A percentile compares a stretch with the other conserved stretches of the same genome.
phyloP scores from a whole-genome alignment of 1,140 invertebrate genomes.

The Aphelenchoides fujianensis region DNA sequence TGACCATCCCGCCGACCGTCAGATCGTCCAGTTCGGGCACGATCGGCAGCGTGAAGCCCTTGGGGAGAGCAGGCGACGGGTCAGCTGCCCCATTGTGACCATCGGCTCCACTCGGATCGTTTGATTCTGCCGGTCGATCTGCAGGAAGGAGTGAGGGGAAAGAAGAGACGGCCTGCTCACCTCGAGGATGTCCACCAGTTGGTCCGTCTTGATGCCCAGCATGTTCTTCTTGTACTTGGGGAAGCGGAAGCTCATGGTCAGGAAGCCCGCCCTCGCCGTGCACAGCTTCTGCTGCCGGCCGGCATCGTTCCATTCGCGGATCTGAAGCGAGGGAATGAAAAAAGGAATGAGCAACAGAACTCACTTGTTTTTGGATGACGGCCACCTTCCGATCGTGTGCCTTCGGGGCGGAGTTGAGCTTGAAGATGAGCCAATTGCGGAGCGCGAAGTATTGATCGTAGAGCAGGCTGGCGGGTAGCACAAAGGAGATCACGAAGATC shows the following conservation, averaged over 20 bases:
- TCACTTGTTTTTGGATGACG: conserved; percentile 74
- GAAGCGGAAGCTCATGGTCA: conserved; percentile 74
- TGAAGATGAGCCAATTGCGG: conserved; percentile 72
- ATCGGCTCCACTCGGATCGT: conserved; percentile 75
- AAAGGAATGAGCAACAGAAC: too few relatives aligned
- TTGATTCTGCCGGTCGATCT: conserved; percentile 69
- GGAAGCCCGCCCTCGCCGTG: conserved; percentile 76
- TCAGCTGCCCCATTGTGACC: conserved; percentile 78
- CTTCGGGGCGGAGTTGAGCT: conserved; percentile 72
- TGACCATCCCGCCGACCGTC: conserved; percentile 76
- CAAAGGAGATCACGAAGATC: conserved; percentile 50
- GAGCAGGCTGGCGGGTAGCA: conserved; percentile 73
- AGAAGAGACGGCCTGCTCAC: conserved; percentile 37
- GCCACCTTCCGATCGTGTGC: conserved; percentile 73
- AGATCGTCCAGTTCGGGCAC: conserved; percentile 78
- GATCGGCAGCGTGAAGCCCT: conserved; percentile 74
- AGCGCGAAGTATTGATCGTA: conserved; percentile 72
- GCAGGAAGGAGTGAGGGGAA: background rate
- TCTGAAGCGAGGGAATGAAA: too few relatives aligned
- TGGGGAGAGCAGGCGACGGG: conserved; percentile 71
- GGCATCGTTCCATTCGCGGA: conserved; percentile 69
- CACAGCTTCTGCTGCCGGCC: conserved; percentile 70
- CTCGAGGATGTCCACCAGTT: conserved; percentile 73
- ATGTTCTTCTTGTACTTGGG: conserved; percentile 73
- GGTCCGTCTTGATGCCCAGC: conserved; percentile 72